Base-by-base conservation (phyloP, 2,888 invertebrate species). In the Drosophila rubida region DNA sequence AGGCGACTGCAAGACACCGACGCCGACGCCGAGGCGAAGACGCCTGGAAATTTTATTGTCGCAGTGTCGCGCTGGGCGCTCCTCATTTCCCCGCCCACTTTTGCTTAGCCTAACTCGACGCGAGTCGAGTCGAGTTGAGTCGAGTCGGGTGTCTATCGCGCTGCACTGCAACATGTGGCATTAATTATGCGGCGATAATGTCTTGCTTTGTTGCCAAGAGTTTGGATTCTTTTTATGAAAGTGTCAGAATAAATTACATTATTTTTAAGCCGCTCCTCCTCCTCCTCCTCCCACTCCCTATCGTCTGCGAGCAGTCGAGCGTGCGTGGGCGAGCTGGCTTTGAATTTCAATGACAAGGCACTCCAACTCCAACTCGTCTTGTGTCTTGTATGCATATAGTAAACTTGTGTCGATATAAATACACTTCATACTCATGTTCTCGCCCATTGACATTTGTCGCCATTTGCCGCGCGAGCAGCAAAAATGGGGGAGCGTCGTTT, bases 181-280 rank as follows among this genome's bases (percentile, higher is more conserved):
- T 81, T 89, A 89, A 87, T 89, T 89, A 84, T 82, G 84, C 80
- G 73, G 81, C 80, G 89, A 83, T 78, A 88, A 88, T 87, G 84
- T 83, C 83, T 80, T 83, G 76, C 78, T 87, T 78, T 80, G 84
- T 77, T 79, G 69, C 69, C 69, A 58, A 77, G 78, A 73, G 63
- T 83, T 81, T 59, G 72, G 76, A 68, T 69, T 64, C 72, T 65
- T 87, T 88, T 87, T 85, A 87, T 88, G 82, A 87, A 88, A 85
- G 88, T 87, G 88, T 78, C 85, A 78, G 79, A 87, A 87, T 88
- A 85, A 75, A 88, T 88, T 87, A 85, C 75, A 85, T 82, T 86
- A 77, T 80, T 81, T 77, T 75, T 67, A 71, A 75, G 65, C 68
- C 80, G 25, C 46, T 39, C 37, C 51, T 27, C 48, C 39, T 37